phyloP scores from a whole-genome alignment of 2,797 vertebrate genomes.

The Loris lydekkerianus region DNA sequence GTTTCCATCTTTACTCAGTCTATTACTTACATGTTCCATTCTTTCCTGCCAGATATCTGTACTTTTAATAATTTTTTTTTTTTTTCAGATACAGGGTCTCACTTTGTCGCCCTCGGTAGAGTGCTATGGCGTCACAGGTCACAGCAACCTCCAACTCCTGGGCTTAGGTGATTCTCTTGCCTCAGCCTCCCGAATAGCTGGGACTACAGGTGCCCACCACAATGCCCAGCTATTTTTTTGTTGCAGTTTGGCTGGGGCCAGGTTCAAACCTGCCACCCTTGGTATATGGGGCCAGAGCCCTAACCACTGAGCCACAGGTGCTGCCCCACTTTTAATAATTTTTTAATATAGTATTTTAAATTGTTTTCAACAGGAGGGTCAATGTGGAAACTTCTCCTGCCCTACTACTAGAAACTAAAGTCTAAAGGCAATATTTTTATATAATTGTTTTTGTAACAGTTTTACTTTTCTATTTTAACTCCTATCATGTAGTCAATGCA shows the following conservation, averaged over 20 bases:
- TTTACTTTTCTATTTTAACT: slow-evolving; percentile 42
- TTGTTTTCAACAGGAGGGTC: slow-evolving; percentile 43
- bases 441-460: slow-evolving; percentile 40
- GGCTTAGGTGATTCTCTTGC: no score
- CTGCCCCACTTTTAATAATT: neutral
- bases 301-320: no score
- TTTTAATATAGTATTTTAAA: slow-evolving; percentile 45
- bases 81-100: no score
- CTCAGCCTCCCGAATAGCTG: no score
- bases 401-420: slow-evolving; percentile 21
- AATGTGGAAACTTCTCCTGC: neutral
- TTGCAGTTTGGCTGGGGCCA: no score
- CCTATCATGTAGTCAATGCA: neutral
- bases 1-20: neutral
- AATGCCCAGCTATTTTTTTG: no score
- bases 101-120: no score
- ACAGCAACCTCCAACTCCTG: no score
- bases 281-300: no score
- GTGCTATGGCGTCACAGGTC: no score
- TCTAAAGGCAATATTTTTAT: slow-evolving; percentile 30
- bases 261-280: no score
- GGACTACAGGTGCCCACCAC: no score
- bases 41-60: slow-evolving; percentile 24
- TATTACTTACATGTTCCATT: neutral
- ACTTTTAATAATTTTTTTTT: neutral